A percentile compares a stretch with the other conserved stretches of the same genome.
These are phyloP conservation scores for Pandion haliaetus DNA, from an alignment of 2,113 vertebrate species.

Conservation along the genomic window DNA sequence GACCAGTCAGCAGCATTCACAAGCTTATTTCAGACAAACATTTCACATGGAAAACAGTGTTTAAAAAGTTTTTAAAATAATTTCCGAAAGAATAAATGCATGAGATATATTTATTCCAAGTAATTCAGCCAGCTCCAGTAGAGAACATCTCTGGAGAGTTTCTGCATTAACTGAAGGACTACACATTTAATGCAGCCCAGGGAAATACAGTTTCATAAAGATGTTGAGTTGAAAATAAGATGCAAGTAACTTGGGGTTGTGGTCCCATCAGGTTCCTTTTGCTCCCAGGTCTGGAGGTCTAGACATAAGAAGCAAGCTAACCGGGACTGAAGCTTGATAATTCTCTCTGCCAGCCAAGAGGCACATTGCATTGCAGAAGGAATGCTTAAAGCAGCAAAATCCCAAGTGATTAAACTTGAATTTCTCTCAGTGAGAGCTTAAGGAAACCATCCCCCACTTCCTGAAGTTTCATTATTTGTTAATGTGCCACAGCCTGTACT, in stretches of 20 bases:
- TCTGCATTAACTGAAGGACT: background rate
- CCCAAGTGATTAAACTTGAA: background rate
- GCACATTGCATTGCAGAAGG: background rate
- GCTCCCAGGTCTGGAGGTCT: background rate
- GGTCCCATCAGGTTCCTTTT: background rate
- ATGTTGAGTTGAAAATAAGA: background rate
- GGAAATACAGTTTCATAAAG: background rate
- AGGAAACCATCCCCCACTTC: background rate
- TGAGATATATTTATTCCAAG: background rate
- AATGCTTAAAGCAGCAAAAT: background rate
- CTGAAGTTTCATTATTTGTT: conserved; percentile 18
- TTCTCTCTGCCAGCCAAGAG: background rate
- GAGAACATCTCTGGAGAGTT: background rate
- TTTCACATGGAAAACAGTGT: background rate
- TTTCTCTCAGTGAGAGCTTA: background rate
- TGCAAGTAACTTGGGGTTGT: background rate
- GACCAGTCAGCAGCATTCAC: background rate
- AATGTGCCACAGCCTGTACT: background rate
- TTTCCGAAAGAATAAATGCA: background rate
- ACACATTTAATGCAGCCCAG: background rate
- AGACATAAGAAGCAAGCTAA: background rate
- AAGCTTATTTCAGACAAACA: background rate
- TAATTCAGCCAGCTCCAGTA: background rate
- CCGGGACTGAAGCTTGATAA: background rate
- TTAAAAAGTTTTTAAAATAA: background rate